phyloP scores from a whole-genome alignment of 2,888 invertebrate genomes.

The Galeopsomyia nigrocyanea region DNA sequence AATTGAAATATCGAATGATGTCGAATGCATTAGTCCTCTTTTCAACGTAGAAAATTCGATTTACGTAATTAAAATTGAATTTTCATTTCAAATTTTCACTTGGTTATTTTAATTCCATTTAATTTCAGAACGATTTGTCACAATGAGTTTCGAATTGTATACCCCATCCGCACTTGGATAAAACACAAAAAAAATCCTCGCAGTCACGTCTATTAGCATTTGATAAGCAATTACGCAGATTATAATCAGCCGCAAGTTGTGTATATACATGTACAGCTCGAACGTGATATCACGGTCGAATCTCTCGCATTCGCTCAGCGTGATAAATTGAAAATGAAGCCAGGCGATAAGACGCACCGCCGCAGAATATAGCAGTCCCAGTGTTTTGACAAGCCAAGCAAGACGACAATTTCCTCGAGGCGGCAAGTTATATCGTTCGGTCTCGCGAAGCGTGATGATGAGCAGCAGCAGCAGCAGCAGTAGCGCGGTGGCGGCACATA shows the following conservation, averaged over 20 bases:
- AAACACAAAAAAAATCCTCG: constrained; percentile 17
- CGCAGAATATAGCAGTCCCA: no score
- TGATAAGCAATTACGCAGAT: constrained; percentile 47
- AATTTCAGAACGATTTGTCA: no score
- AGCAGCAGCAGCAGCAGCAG: constrained; percentile 9
- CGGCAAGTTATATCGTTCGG: constrained; percentile 17
- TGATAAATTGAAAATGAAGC: constrained; percentile 45
- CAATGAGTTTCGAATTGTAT: no score
- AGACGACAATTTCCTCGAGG: constrained; percentile 48
- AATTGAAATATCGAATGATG: constrained; percentile 30
- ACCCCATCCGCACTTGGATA: no score
- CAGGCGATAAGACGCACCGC: constrained; percentile 19
- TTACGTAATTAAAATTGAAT: no score
- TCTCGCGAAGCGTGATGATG: constrained; percentile 40
- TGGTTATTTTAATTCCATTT: no score
- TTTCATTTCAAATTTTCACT: no score
- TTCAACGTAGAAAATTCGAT: no score
- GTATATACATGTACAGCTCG: not conserved
- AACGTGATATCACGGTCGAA: constrained; percentile 18
- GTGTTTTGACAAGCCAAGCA: constrained; percentile 48
- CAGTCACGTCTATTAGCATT: constrained; percentile 43
- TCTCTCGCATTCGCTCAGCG: constrained; percentile 12
- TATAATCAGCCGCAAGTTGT: constrained; percentile 26
- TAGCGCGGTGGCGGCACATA: not conserved
- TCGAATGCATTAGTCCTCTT: constrained; percentile 18